Percentiles rank a stretch among this genome's conserved stretches.
These are phyloP conservation scores for Alcedo atthis DNA, from an alignment of 2,797 vertebrate genomes.

Conservation along the genomic window DNA sequence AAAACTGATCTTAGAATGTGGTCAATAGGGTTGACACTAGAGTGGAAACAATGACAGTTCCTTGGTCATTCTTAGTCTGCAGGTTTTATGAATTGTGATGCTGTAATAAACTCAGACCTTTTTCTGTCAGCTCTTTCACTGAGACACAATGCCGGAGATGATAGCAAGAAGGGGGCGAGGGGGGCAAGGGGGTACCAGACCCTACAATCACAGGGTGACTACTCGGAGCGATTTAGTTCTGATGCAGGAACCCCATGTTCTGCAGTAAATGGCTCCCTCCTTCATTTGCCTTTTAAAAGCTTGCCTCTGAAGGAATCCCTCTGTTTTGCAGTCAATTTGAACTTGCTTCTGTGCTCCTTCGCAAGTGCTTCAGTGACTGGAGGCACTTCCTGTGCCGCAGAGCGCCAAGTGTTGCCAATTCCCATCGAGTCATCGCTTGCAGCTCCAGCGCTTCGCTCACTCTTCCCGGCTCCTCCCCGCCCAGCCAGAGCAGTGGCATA, in stretches of 20 bases:
- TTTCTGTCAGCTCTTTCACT: neutral
- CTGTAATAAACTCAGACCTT: neutral
- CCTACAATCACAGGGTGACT: neutral
- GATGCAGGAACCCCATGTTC: neutral
- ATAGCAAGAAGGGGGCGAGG: neutral
- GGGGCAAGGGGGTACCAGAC: neutral
- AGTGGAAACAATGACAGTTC: neutral
- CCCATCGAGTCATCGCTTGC: neutral
- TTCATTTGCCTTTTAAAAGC: neutral
- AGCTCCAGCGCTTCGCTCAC: neutral
- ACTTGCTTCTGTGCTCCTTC: neutral
- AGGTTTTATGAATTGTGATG: neutral
- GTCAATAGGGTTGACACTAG: neutral
- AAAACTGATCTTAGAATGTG: neutral
- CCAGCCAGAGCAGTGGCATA: neutral
- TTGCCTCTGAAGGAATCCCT: neutral
- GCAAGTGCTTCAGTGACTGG: neutral
- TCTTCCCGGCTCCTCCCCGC: neutral
- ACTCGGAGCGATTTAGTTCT: neutral
- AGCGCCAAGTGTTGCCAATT: neutral
- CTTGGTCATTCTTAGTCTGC: neutral
- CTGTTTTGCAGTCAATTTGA: neutral
- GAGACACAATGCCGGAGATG: neutral
- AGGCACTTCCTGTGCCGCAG: neutral
- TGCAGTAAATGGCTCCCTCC: neutral